Conservation (phyloP, 2,888 invertebrate species). For the Lumbricus terrestris region DNA sequence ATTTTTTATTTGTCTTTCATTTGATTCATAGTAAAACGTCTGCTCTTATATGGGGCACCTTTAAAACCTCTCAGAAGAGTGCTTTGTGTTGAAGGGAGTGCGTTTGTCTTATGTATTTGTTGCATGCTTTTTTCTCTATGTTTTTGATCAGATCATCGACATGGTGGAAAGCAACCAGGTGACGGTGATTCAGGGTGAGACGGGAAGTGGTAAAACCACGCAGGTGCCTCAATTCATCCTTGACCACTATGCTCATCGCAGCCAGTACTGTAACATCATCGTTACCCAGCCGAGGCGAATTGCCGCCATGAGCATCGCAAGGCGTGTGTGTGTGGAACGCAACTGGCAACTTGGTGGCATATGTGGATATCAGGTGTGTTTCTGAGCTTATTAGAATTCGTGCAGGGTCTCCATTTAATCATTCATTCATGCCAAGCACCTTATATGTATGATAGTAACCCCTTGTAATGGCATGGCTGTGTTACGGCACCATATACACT, state of each 20-base stretch:
- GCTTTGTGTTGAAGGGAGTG: no score
- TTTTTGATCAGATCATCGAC: constrained; percentile 67
- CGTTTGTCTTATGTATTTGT: not conserved
- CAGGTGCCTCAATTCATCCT: constrained; percentile 86
- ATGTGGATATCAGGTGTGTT: constrained; percentile 81
- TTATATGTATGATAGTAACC: not conserved
- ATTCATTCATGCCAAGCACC: not conserved
- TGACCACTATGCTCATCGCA: constrained; percentile 65
- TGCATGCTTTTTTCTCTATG: not conserved
- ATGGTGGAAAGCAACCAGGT: constrained; percentile 78
- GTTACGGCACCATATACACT: no score
- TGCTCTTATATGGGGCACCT: no score
- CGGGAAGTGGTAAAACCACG: constrained; percentile 93
- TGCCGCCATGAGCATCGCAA: constrained; percentile 86
- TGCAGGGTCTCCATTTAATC: not conserved
- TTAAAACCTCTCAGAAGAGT: not conserved
- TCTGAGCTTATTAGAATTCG: not conserved
- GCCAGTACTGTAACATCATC: constrained; percentile 71
- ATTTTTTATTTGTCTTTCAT: not conserved
- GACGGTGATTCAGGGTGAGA: constrained; percentile 83
- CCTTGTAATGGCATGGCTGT: no score
- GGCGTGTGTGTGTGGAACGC: constrained; percentile 79
- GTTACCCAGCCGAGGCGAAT: constrained; percentile 92
- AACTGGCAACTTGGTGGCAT: constrained; percentile 78
- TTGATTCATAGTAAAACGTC: not conserved